Conservation (phyloP, 2,888 invertebrate species). For the Melanchra persicariae region DNA sequence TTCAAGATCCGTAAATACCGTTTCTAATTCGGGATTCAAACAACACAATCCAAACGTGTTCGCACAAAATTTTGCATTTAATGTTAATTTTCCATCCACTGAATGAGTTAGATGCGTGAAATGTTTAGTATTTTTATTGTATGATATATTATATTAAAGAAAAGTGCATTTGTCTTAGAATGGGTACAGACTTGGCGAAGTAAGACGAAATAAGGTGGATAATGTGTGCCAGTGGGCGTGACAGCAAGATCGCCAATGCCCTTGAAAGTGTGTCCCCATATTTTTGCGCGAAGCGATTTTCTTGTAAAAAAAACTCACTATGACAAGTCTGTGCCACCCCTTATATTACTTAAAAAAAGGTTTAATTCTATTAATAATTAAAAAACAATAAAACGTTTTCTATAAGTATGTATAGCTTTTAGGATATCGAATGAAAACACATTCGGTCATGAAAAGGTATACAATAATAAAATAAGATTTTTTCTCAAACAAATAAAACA, state of each 20-base stretch:
- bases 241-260: not conserved
- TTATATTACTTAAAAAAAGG: conserved; percentile 12
- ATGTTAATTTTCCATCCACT: conserved; percentile 43
- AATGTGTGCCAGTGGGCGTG: not conserved
- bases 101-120: not conserved
- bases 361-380: conserved; percentile 14
- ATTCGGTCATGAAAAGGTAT: conserved; percentile 69
- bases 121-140: conserved; percentile 30
- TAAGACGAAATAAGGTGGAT: not conserved
- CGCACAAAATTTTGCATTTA: conserved; percentile 53
- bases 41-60: conserved; percentile 10
- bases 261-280: not conserved
- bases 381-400: conserved; percentile 14
- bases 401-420: conserved; percentile 42
- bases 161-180: conserved; percentile 2
- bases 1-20: conserved; percentile 32
- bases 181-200: not conserved
- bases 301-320: not conserved
- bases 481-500: conserved; percentile 23
- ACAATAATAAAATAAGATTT: conserved; percentile 64
- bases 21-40: conserved; percentile 7
- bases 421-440: conserved; percentile 52
- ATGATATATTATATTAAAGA: not conserved
- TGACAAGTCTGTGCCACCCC: not conserved
- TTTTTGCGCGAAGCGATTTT: not conserved